Evolutionary conservation across 2,113 vertebrate genomes (phyloP).

Genomic region (Cyanistes caeruleus): DNA sequence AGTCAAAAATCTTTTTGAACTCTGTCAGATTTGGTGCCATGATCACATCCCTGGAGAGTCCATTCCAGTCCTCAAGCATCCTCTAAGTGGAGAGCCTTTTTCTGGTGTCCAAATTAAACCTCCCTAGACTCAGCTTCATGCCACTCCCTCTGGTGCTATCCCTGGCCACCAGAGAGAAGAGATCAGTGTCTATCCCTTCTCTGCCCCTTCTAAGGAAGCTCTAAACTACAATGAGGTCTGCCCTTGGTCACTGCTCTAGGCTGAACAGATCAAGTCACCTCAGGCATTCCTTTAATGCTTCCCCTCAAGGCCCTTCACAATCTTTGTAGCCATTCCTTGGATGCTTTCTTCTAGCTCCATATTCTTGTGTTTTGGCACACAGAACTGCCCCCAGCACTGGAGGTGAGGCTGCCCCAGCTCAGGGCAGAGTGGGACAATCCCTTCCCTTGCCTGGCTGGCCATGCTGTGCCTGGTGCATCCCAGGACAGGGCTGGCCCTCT

Average conservation of each 20-base stretch:
- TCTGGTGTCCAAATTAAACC: neutral
- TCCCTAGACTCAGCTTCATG: neutral
- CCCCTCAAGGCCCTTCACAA: neutral
- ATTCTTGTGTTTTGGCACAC: neutral
- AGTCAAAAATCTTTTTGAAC: neutral
- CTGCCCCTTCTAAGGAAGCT: neutral
- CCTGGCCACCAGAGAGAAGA: neutral
- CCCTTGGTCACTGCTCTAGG: neutral
- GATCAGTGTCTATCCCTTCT: neutral
- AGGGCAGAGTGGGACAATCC: neutral
- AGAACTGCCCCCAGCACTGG: accelerated
- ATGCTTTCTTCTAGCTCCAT: neutral
- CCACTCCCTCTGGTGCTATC: accelerated
- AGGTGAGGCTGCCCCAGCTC: accelerated
- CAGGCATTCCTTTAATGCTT: neutral
- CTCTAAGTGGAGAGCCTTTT: neutral
- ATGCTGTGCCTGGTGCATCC: neutral
- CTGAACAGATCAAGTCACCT: neutral
- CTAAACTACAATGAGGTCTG: neutral
- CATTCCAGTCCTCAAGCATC: neutral
- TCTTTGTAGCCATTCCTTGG: neutral
- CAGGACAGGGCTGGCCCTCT: neutral
- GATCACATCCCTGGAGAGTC: neutral
- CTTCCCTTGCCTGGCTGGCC: accelerated
- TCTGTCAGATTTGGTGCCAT: neutral